Evolutionary conservation across 2,888 invertebrate genomes (phyloP).

Genomic region (Sipha maydis): DNA sequence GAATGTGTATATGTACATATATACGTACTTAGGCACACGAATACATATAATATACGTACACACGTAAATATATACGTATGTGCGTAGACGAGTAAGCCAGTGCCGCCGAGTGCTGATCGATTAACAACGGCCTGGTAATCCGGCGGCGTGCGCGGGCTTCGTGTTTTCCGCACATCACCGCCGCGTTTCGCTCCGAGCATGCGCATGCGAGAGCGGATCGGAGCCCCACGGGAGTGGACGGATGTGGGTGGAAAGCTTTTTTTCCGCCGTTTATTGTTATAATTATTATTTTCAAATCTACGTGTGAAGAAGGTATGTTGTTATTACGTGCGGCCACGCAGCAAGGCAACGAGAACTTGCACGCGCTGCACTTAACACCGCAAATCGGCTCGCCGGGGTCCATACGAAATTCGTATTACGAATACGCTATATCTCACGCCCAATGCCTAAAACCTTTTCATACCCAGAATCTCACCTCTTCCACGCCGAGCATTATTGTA

Average conservation of each 20-base stretch:
- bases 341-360: too few species aligned
- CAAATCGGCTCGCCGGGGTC: too few species aligned
- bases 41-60: not conserved
- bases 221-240: not conserved
- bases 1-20: not conserved
- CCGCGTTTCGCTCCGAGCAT: not conserved
- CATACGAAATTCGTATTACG: too few species aligned
- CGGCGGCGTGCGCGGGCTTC: not conserved
- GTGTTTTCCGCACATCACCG: not conserved
- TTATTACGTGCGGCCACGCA: too few species aligned
- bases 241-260: too few species aligned
- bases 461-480: too few species aligned
- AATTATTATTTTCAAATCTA: not conserved
- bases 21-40: not conserved
- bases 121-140: slow-evolving; percentile 30
- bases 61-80: not conserved
- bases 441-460: too few species aligned
- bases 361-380: too few species aligned
- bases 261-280: not conserved
- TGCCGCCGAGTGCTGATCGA: slow-evolving; percentile 40
- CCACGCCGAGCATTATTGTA: too few species aligned
- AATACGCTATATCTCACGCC: too few species aligned
- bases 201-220: not conserved
- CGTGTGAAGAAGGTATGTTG: too few species aligned
- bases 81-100: not conserved